Evolutionary conservation across 1,140 invertebrate species (phyloP), one percentile per base, ranked within the genome.

Genomic region (Apis laboriosa): DNA sequence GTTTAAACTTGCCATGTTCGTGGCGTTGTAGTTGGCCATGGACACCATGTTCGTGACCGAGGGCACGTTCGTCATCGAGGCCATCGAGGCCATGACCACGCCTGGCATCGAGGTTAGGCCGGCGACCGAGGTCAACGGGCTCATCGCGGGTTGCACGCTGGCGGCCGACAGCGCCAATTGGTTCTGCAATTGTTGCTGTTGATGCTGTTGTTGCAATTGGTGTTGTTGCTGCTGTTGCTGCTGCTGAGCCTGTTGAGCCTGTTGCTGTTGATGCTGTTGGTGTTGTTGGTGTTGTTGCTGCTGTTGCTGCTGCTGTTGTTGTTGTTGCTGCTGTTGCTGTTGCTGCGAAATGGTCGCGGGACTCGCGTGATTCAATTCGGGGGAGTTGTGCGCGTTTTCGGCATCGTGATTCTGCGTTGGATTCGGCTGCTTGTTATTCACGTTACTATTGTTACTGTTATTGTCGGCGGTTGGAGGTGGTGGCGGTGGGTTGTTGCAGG

Each of bases 401-500:
- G 83, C 88, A 21, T 93, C 93, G 89, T 94, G 92, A 92, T 93
- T 92, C 89, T 90, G 90, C 71, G 91, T 82, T 66, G 84, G 91
- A 88, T 90, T 89, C 85, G 84, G 83, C 80, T 90, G 90, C 89
- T 90, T 92, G 89, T 91, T 89, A 88, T 34, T 84, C 71, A 82
- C 73, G 82, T 80, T 88, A 85, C 84, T 87, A 88, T 77, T 85
- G 82, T 83, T 86, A 81, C 85, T 84, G 80, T 85, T 88, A 87
- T 90, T 92, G 60, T 90, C 90, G 89, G 90, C 93, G 89, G 90
- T 90, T 84, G 95, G 93, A 83, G 94, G 91, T 77, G 94, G 91
- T 64, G 92, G 92, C 90, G 94, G 92, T 85, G 94, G 91, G 90
- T 94, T 93, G 89, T 95, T 95, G 89, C 94, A 94, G 72, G 95